Evolutionary conservation across 2,797 vertebrate genomes (phyloP).

Genomic region (Cossypha caffra): DNA sequence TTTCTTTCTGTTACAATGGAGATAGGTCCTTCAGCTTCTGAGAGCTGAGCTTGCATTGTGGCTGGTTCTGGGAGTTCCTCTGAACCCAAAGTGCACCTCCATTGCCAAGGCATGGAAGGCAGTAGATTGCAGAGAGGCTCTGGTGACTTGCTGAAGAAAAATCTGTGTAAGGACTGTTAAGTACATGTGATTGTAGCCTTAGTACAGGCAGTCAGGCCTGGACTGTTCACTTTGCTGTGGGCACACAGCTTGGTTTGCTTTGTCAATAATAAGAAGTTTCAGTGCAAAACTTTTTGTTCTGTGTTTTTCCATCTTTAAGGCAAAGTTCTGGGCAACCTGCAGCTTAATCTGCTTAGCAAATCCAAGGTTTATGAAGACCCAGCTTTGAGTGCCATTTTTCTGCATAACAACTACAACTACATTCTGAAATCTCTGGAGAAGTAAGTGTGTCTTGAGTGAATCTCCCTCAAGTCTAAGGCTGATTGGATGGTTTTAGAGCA

Average conservation of each 20-base stretch:
- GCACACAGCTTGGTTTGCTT: not conserved
- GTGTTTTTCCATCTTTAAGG: slow-evolving; percentile 74
- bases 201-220: rapidly evolving
- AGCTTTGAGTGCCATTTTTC: slow-evolving; percentile 93
- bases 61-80: not conserved
- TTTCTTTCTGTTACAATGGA: not conserved
- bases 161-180: not conserved
- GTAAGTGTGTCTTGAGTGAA: slow-evolving; percentile 71
- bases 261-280: not conserved
- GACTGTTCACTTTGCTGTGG: not conserved
- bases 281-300: not conserved
- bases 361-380: slow-evolving; percentile 97
- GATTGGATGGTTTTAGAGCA: not conserved
- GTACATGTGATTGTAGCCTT: not conserved
- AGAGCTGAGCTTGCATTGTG: not conserved
- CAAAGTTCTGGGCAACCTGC: slow-evolving; percentile 94
- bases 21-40: not conserved
- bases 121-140: not conserved
- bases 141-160: not conserved
- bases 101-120: not conserved
- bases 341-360: slow-evolving; percentile 95
- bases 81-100: not conserved
- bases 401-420: slow-evolving; percentile 99
- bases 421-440: slow-evolving; percentile 98
- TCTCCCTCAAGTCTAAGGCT: not conserved